phyloP scores from a whole-genome alignment of 1,140 invertebrate species.

The Brachionus plicatilis region DNA sequence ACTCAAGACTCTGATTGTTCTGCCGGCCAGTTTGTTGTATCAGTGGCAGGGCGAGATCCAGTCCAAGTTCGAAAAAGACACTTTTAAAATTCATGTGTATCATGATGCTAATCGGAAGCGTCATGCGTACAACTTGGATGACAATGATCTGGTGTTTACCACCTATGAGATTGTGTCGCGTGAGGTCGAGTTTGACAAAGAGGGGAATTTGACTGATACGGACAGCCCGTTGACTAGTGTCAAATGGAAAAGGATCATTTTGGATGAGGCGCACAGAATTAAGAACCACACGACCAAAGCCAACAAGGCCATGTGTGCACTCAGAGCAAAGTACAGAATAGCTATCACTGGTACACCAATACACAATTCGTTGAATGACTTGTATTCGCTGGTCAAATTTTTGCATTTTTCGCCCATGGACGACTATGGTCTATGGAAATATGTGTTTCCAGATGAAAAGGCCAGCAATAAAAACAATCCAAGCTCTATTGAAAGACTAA shows the following conservation, averaged over 20 bases:
- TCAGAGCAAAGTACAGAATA: slow-evolving; percentile 68
- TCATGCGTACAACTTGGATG: slow-evolving; percentile 56
- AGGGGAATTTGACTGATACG: slow-evolving; percentile 72
- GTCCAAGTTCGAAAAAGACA: slow-evolving; percentile 61
- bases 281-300: slow-evolving; percentile 76
- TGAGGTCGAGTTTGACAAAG: slow-evolving; percentile 63
- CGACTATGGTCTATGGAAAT: slow-evolving; percentile 66
- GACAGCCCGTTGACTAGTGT: slow-evolving; percentile 60
- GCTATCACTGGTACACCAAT: slow-evolving; percentile 86
- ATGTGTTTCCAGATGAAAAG: background rate
- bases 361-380: slow-evolving; percentile 82
- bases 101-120: slow-evolving; percentile 72
- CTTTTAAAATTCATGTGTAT: slow-evolving; percentile 66
- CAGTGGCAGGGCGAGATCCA: slow-evolving; percentile 81
- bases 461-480: background rate
- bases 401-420: slow-evolving; percentile 77
- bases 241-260: slow-evolving; percentile 74
- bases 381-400: slow-evolving; percentile 80
- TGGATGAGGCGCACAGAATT: slow-evolving; percentile 87
- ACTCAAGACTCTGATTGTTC: slow-evolving; percentile 70
- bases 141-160: slow-evolving; percentile 84
- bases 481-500: slow-evolving; percentile 19
- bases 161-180: slow-evolving; percentile 99
- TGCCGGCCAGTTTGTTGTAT: slow-evolving; percentile 67
- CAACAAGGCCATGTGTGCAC: slow-evolving; percentile 65